Evolutionary conservation across 2,888 invertebrate species (phyloP), one percentile per base, ranked within the genome.

Genomic region (Phaedon cochleariae): DNA sequence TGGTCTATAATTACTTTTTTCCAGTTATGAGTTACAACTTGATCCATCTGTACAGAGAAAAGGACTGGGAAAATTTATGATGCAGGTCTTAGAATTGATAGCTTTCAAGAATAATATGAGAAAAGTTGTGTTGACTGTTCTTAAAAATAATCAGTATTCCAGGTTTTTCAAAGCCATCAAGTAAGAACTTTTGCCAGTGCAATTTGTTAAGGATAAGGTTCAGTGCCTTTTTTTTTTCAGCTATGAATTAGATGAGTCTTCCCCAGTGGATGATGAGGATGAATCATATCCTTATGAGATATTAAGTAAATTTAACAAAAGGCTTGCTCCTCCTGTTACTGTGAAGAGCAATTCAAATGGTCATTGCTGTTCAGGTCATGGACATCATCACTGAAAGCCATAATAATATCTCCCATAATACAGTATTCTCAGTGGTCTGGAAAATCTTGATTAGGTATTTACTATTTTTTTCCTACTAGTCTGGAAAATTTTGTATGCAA

Each of bases 1-100:
- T 5, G 17, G 17, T 37, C 20, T 9, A 21, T 18, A 15, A 18
- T n/a, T 21, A 15, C 18, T 6, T 7, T 7, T 54, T 54, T 82
- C 65, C 82, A 94, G 95, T 82, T 97, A 96, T 85, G 96, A 96
- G 83, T 87, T 96, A 69, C 96, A 97, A 83, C 85, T 96, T 73
- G 91, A 91, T 78, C 83, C 87, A 57, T 85, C 84, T 9, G 88
- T 89, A 29, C 88, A 92, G 69, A 86, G 93, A 66, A 91, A 91
- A 82, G 95, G 95, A 9, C 85, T 96, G 48, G 96, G 96, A 3
- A 91, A 90, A 79, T 92, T 92, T 78, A 87, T 96, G 84, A 89
- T 96, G 86, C 87, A 89, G 76, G 88, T 92, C 70, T 83, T 96
- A 69, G 94, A 95, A 84, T 84, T 88, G 58, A 86, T 96, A 64